A percentile compares a stretch with the other conserved stretches of the same genome.
Conservation (phyloP, 2,797 vertebrate genomes). For the Melanotaenia pygmaea region DNA sequence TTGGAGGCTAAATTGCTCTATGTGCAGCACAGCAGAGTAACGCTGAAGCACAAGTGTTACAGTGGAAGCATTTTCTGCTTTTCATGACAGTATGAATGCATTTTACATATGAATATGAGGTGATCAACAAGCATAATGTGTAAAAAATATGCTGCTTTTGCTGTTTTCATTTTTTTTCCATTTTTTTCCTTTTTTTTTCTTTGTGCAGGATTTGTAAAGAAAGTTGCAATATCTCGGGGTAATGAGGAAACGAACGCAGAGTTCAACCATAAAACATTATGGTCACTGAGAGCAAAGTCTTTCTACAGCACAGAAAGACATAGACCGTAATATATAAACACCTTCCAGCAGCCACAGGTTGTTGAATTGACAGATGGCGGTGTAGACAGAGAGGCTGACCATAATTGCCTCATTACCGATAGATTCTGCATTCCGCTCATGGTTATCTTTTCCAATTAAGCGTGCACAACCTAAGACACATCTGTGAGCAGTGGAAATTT, state of each 20-base stretch:
- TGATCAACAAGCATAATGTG: not conserved
- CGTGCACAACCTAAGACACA: conserved; percentile 43
- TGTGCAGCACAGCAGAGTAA: not conserved
- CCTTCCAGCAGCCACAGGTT: conserved; percentile 73
- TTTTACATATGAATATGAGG: not conserved
- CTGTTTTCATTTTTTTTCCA: not conserved
- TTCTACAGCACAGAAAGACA: conserved; percentile 34
- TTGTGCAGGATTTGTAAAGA: not conserved
- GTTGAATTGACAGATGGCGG: conserved; percentile 71
- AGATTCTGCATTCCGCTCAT: conserved; percentile 66
- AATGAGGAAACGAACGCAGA: conserved; percentile 45
- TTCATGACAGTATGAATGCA: not conserved
- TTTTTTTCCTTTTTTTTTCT: not conserved
- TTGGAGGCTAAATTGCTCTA: not conserved
- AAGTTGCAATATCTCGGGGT: conserved; percentile 17
- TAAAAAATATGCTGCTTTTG: not conserved
- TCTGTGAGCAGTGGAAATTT: conserved; percentile 45
- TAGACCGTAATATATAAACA: conserved; percentile 47
- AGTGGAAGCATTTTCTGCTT: not conserved
- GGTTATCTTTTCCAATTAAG: conserved; percentile 67
- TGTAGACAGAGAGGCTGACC: conserved; percentile 57
- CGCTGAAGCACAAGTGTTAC: not conserved
- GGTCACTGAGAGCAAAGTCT: conserved; percentile 38
- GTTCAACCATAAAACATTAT: conserved; percentile 48
- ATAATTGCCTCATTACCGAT: conserved; percentile 70